Base-by-base conservation (phyloP, 30 jellyfish, hydroid and myxozoan genomes). In the Calvadosia cruxmelitensis region DNA sequence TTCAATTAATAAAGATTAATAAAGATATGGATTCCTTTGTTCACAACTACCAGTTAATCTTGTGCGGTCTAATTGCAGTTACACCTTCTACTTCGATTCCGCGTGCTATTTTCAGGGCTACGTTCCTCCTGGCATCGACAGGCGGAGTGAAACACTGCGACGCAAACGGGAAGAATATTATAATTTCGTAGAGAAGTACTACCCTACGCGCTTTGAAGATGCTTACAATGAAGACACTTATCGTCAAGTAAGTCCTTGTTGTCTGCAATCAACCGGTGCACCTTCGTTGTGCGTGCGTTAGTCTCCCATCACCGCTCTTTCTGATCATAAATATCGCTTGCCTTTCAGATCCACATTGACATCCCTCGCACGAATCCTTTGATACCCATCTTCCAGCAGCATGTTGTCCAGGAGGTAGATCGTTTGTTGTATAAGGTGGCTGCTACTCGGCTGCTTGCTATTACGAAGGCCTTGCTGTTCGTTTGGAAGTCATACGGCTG, bases 341-440 rank as follows among this genome's bases (percentile, higher is more conserved):
- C 12, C 26, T 63, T 30, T 27, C 52, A 90, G 98, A 90, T 90
- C 33, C 93, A 79, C 86, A 90, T 90, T 34, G 98, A 90, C 67
- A 82, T 90, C 50, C 98, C 98, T 3, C 74, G 98, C 31, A 90
- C 98, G 61, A 82, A 82, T 66, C 98, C 98, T 0, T 36, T 83
- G 51, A 78, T 90, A 1, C 98, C 98, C 48, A 80, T 90, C 64
- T 90, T 90, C 61, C 98, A 90, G 63, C 95, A 90, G 63, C 75
- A 67, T 25, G 92, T 83, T 63, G 95, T 90, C 36, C 98, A 90
- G 68, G 95, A 82, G 92, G 97, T 87, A 35, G 34, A 73, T 30
- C n/a, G n/a, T n/a, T n/a, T n/a, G n/a, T n/a, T n/a, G n/a, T n/a
- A n/a, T n/a, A n/a, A n/a, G n/a, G n/a, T n/a, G n/a, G n/a, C n/a